phyloP scores from a whole-genome alignment of 2,797 vertebrate species.

The Coregonus ussuriensis region DNA sequence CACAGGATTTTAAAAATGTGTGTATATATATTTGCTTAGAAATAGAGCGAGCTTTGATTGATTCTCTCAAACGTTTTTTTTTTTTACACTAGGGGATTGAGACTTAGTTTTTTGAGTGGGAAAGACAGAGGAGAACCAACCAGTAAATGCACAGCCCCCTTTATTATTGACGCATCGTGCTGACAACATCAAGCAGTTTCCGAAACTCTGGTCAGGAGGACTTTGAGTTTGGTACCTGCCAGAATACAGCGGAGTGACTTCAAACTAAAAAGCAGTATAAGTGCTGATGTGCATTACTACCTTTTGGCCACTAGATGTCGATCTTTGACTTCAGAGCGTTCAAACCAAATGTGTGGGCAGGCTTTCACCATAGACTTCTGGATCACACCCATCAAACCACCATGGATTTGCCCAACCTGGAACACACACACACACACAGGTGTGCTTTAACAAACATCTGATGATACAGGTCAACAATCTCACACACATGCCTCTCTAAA shows the following conservation, averaged over 20 bases:
- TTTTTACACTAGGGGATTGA: no score
- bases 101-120: no score
- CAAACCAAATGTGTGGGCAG: constrained; percentile 96
- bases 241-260: background rate
- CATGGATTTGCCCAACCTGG: constrained; percentile 95
- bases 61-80: background rate
- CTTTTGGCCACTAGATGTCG: constrained; percentile 95
- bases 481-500: no score
- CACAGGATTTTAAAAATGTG: background rate
- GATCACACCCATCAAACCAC: constrained; percentile 94
- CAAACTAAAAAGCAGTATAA: background rate
- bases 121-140: background rate
- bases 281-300: constrained; percentile 65
- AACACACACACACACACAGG: constrained; percentile 22
- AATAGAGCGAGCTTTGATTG: background rate
- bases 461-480: background rate
- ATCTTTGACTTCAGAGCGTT: constrained; percentile 95
- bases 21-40: background rate
- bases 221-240: background rate
- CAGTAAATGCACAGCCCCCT: background rate
- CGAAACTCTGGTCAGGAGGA: background rate
- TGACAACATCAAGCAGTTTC: background rate
- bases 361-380: constrained; percentile 97
- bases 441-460: background rate
- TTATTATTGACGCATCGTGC: background rate